These are phyloP conservation scores for Lepus timidus DNA, from an alignment of 2,113 vertebrate genomes.

Conservation along the genomic window DNA sequence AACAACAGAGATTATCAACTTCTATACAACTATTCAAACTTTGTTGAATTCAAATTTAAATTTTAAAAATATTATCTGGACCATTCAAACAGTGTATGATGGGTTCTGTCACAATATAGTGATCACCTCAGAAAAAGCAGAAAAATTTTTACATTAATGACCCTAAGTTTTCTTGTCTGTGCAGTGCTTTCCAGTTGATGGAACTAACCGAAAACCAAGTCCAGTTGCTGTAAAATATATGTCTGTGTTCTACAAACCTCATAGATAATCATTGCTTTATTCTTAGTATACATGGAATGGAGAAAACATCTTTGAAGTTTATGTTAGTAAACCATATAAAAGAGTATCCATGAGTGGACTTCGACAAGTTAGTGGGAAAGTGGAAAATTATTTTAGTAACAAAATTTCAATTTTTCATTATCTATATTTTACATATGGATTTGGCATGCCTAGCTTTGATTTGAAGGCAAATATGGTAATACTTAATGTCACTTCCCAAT, in stretches of 20 bases:
- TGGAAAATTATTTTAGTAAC: too few relatives aligned
- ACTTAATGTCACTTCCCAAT: background rate
- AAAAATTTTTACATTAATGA: background rate
- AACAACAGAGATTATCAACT: background rate
- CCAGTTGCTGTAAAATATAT: background rate
- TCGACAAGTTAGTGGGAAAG: too few relatives aligned
- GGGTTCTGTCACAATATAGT: background rate
- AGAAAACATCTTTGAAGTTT: background rate
- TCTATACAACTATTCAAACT: background rate
- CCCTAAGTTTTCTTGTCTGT: background rate
- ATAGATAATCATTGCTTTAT: background rate
- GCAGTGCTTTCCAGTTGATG: background rate
- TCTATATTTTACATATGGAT: background rate
- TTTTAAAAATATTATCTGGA: background rate
- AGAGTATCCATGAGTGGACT: background rate
- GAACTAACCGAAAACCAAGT: background rate
- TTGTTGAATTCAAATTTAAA: constrained; percentile 7
- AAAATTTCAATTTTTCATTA: background rate
- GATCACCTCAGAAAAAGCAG: background rate
- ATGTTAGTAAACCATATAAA: background rate
- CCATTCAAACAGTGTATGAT: background rate
- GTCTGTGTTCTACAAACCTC: background rate
- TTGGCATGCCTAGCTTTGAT: background rate
- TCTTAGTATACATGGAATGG: background rate
- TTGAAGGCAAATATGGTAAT: background rate